A percentile compares a stretch with the other conserved stretches of the same genome.
Conservation (phyloP, 2,888 invertebrate species). For the Seira ritae region DNA sequence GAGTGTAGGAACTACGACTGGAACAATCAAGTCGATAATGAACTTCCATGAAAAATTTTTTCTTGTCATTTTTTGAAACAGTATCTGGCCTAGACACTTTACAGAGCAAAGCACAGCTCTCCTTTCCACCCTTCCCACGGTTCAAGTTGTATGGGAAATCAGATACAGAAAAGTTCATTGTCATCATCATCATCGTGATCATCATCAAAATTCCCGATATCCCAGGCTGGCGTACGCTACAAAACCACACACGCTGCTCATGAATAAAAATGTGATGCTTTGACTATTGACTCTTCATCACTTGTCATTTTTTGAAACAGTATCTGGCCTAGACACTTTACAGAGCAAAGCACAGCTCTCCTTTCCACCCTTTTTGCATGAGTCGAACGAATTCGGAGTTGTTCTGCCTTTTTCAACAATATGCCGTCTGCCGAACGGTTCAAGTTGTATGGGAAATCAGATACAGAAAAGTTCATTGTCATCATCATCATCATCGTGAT, state of each 20-base stretch:
- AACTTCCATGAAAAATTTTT: not conserved
- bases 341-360: not conserved
- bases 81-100: not conserved
- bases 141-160: slow-evolving; percentile 41
- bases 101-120: not conserved
- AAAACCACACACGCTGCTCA: slow-evolving; percentile 55
- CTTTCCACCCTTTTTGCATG: not conserved
- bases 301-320: slow-evolving; percentile 27
- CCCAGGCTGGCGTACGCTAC: slow-evolving; percentile 46
- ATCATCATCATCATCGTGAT: slow-evolving; percentile 18
- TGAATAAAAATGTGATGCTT: slow-evolving; percentile 25
- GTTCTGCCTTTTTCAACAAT: slow-evolving; percentile 49
- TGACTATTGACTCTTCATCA: not conserved
- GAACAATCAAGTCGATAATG: not conserved
- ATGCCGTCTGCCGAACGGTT: slow-evolving; percentile 40
- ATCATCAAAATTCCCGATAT: slow-evolving; percentile 24
- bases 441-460: slow-evolving; percentile 40
- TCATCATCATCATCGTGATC: slow-evolving; percentile 23
- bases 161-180: slow-evolving; percentile 43
- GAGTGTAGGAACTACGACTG: slow-evolving; percentile 5
- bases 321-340: not conserved
- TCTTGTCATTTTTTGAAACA: slow-evolving; percentile 27
- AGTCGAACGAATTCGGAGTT: too few relatives aligned
- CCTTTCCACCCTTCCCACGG: slow-evolving; percentile 13
- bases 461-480: slow-evolving; percentile 47